Evolutionary conservation across 2,797 vertebrate genomes (phyloP).

Genomic region (Remorina albescens): DNA sequence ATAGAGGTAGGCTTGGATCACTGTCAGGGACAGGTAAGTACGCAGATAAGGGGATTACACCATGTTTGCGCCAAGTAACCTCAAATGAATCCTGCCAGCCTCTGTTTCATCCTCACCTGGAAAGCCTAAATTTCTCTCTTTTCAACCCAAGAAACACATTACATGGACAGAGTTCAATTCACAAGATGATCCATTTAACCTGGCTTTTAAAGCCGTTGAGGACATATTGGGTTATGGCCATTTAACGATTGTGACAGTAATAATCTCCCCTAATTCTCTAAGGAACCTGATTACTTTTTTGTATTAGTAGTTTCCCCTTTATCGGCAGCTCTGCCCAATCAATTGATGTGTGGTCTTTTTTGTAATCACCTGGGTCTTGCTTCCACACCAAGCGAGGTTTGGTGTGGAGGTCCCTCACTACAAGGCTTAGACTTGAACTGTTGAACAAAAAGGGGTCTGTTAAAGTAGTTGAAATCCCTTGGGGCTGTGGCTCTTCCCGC

Average conservation of each 20-base stretch:
- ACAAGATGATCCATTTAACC: slow-evolving; percentile 63
- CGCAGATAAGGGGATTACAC: slow-evolving; percentile 84
- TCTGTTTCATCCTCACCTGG: slow-evolving; percentile 75
- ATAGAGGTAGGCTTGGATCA: slow-evolving; percentile 78
- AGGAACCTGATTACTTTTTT: slow-evolving; percentile 61
- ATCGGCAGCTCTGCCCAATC: slow-evolving; percentile 44
- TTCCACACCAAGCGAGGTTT: slow-evolving; percentile 46
- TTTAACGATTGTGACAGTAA: slow-evolving; percentile 59
- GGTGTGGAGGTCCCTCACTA: slow-evolving; percentile 39
- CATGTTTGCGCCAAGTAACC: slow-evolving; percentile 80
- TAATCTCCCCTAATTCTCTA: slow-evolving; percentile 66
- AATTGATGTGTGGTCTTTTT: slow-evolving; percentile 28
- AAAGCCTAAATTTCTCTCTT: slow-evolving; percentile 60
- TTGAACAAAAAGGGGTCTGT: slow-evolving; percentile 60
- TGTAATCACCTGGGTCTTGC: slow-evolving; percentile 42
- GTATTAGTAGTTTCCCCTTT: slow-evolving; percentile 47
- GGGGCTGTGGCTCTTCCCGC: slow-evolving; percentile 47
- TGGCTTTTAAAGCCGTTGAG: slow-evolving; percentile 51
- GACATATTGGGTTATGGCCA: slow-evolving; percentile 55
- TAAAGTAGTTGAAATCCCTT: slow-evolving; percentile 56
- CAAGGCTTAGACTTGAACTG: slow-evolving; percentile 65
- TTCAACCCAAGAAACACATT: slow-evolving; percentile 54
- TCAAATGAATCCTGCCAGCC: slow-evolving; percentile 80
- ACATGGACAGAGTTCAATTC: slow-evolving; percentile 60
- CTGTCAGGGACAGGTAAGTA: slow-evolving; percentile 83